Percentiles rank a stretch among this genome's conserved stretches.
Evolutionary conservation across 1,140 invertebrate species (phyloP).

Genomic region (Tetragnatha versicolor): DNA sequence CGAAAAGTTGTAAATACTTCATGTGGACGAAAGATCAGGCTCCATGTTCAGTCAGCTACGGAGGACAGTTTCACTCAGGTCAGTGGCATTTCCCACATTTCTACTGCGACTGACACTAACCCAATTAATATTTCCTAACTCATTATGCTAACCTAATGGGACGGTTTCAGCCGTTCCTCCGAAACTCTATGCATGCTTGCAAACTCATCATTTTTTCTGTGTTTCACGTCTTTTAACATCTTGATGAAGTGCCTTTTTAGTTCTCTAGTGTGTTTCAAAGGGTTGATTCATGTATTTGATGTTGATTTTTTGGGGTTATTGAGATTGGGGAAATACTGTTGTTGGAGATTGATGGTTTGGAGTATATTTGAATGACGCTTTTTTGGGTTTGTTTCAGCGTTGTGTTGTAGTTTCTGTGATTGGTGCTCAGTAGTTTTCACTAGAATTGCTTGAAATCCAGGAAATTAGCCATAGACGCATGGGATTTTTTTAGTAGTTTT

Average conservation of each 20-base stretch:
- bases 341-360: too few relatives aligned
- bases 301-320: too few relatives aligned
- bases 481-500: too few relatives aligned
- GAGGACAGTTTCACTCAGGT: constrained; percentile 52
- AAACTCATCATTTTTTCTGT: constrained; percentile 5
- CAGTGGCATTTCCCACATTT: constrained; percentile 46
- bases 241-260: neutral
- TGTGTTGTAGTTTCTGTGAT: too few relatives aligned
- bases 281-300: too few relatives aligned
- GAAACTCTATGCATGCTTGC: constrained; percentile 23
- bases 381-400: too few relatives aligned
- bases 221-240: neutral
- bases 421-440: too few relatives aligned
- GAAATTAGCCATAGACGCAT: too few relatives aligned
- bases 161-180: neutral
- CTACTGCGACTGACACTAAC: constrained; percentile 36
- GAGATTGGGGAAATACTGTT: too few relatives aligned
- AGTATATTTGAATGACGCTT: too few relatives aligned
- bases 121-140: neutral
- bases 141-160: constrained; percentile 2
- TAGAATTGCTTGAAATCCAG: too few relatives aligned
- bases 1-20: constrained; percentile 55
- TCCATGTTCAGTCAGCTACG: constrained; percentile 47
- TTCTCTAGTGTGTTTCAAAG: neutral
- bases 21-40: constrained; percentile 53